Evolutionary conservation across 1,140 invertebrate species (phyloP).

Genomic region (Prorops nasuta): DNA sequence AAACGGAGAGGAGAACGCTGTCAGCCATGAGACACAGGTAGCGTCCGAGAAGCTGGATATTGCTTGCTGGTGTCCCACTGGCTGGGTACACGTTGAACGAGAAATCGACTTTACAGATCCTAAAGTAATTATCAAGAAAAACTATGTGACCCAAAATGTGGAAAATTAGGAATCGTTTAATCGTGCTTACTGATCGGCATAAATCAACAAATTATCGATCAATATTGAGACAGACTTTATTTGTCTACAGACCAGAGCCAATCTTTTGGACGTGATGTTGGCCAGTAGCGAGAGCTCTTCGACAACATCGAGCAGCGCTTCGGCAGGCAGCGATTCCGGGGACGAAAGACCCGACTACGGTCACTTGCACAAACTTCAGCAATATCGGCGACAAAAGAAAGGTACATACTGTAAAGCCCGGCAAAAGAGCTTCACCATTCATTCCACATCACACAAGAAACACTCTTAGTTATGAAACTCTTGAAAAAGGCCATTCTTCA

Average conservation of each 20-base stretch:
- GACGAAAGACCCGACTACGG: conserved; percentile 67
- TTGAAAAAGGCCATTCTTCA: too few relatives aligned
- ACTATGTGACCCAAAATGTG: not conserved
- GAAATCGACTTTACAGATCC: conserved; percentile 76
- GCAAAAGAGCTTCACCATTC: too few relatives aligned
- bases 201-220: too few relatives aligned
- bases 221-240: not conserved
- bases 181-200: too few relatives aligned
- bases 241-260: conserved; percentile 66
- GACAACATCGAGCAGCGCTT: conserved; percentile 65
- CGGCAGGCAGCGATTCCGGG: conserved; percentile 62
- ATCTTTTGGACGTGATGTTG: conserved; percentile 73
- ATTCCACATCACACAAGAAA: too few relatives aligned
- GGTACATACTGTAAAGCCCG: conserved; percentile 63
- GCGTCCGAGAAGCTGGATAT: conserved; percentile 57
- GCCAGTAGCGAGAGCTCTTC: conserved; percentile 69
- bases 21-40: conserved; percentile 30
- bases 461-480: too few relatives aligned
- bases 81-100: conserved; percentile 75
- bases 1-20: conserved; percentile 56
- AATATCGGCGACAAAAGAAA: conserved; percentile 73
- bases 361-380: conserved; percentile 68
- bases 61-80: conserved; percentile 69
- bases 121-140: conserved; percentile 58
- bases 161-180: too few relatives aligned